These are phyloP conservation scores for Ophion slaviceki DNA, from an alignment of 2,888 invertebrate genomes.

Conservation along the genomic window DNA sequence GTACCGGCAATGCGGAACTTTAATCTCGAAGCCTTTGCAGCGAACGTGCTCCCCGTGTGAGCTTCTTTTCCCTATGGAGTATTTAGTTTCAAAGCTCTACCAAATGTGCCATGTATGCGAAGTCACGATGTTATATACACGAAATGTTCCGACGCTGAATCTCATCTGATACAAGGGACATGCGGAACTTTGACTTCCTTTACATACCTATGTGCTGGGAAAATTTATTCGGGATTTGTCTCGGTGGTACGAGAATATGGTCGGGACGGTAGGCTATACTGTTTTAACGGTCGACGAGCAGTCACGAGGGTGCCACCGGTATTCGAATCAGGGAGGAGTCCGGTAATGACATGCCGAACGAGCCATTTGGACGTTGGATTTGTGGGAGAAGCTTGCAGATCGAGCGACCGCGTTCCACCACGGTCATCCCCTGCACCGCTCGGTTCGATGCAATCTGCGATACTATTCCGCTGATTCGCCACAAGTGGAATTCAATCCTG, in stretches of 20 bases:
- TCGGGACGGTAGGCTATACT: background rate
- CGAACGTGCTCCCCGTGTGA: slow-evolving; percentile 11
- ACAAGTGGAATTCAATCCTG: slow-evolving; percentile 18
- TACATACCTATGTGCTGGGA: slow-evolving; percentile 11
- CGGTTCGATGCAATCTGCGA: slow-evolving; percentile 26
- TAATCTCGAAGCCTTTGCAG: slow-evolving; percentile 55
- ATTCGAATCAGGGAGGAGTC: slow-evolving; percentile 38
- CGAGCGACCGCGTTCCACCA: slow-evolving; percentile 20
- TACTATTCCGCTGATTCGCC: slow-evolving; percentile 27
- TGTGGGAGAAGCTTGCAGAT: slow-evolving; percentile 31
- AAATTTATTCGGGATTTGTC: slow-evolving; percentile 18
- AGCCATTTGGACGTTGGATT: slow-evolving; percentile 37
- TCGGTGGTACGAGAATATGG: background rate
- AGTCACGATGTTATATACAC: background rate
- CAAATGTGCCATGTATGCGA: background rate
- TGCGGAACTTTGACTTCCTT: background rate
- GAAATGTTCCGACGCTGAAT: background rate
- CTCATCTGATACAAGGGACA: background rate
- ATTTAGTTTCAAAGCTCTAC: slow-evolving; percentile 48
- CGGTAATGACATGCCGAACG: slow-evolving; percentile 55
- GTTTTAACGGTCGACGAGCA: slow-evolving; percentile 8
- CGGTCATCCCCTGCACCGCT: slow-evolving; percentile 20
- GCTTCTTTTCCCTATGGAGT: slow-evolving; percentile 21
- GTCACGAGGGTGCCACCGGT: background rate
- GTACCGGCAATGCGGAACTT: slow-evolving; percentile 31